Evolutionary conservation across 2,888 invertebrate genomes (phyloP), one percentile per base, ranked within the genome.

Genomic region (Achlya flavicornis): DNA sequence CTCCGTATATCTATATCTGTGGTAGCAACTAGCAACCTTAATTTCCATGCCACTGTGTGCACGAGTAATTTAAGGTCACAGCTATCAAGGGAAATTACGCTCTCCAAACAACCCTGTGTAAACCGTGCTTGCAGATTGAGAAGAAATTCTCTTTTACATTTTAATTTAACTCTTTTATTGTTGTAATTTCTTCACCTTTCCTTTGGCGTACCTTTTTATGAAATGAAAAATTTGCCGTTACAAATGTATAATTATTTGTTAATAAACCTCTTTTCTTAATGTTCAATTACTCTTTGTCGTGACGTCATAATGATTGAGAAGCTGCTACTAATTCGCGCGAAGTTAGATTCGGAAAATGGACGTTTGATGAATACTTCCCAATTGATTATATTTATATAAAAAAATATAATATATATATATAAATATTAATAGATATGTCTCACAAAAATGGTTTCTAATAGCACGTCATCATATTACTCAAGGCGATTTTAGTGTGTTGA

Each of bases 81-180:
- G 64, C 67, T 69, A 72, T 72, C 73, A 60, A 68, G 71, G 70
- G 76, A 77, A 78, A 78, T 78, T 72, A 76, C 78, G 67, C 72
- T 76, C 69, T 68, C 63, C 70, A 66, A 69, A 66, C 63, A 63
- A 64, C 53, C 58, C 58, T 63, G 57, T 66, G 65, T 64, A 67
- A 68, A 64, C 61, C 63, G 62, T n/a, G 58, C 32, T n/a, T 57
- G 41, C 33, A 46, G 7, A 61, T 33, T 58, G 35, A 59, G 35
- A 61, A 62, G 64, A 57, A 66, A 66, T 69, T 61, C 65, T 67
- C 66, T 74, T 64, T 58, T 66, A 73, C 71, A 65, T 73, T 72
- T 70, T 68, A 68, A 74, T 74, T 66, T 26, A 72, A 66, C 59
- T 62, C 64, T 67, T 33, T 33, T 58, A 58, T 58, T 58, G 14